Evolutionary conservation across 2,888 invertebrate genomes (phyloP).

Genomic region (Dryobotodes eremita): DNA sequence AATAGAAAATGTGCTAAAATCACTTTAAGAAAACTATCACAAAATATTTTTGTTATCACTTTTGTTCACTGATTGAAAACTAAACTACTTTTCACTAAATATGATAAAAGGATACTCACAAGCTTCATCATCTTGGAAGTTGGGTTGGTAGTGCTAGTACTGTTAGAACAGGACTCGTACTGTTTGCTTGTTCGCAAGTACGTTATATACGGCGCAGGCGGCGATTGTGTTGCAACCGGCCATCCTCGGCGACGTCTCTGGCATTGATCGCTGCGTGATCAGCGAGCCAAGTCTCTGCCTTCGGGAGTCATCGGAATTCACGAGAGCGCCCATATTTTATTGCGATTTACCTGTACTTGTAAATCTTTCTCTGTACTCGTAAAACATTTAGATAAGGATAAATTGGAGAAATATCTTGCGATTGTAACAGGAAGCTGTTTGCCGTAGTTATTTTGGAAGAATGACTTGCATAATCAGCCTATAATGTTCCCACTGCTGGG

Average conservation of each 20-base stretch:
- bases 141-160: conserved; percentile 76
- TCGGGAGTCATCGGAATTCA: conserved; percentile 74
- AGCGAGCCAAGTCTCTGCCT: conserved; percentile 76
- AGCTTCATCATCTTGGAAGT: conserved; percentile 86
- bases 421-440: conserved; percentile 2
- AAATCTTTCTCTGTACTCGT: conserved; percentile 59
- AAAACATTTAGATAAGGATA: conserved; percentile 41
- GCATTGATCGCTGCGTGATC: conserved; percentile 86
- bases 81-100: not conserved
- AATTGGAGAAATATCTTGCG: conserved; percentile 3
- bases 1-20: not conserved
- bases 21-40: not conserved
- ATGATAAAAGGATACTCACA: conserved; percentile 76
- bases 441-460: not conserved
- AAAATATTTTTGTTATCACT: not conserved
- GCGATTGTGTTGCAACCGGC: conserved; percentile 76
- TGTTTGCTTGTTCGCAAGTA: conserved; percentile 66
- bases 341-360: conserved; percentile 35
- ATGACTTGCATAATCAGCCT: too few species aligned
- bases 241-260: conserved; percentile 80
- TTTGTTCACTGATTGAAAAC: conserved; percentile 1
- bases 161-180: conserved; percentile 79
- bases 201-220: conserved; percentile 80
- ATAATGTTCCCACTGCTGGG: too few species aligned
- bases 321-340: conserved; percentile 53